These are phyloP conservation scores for Andrena bicolor DNA, from an alignment of 2,888 invertebrate genomes.

Conservation along the genomic window DNA sequence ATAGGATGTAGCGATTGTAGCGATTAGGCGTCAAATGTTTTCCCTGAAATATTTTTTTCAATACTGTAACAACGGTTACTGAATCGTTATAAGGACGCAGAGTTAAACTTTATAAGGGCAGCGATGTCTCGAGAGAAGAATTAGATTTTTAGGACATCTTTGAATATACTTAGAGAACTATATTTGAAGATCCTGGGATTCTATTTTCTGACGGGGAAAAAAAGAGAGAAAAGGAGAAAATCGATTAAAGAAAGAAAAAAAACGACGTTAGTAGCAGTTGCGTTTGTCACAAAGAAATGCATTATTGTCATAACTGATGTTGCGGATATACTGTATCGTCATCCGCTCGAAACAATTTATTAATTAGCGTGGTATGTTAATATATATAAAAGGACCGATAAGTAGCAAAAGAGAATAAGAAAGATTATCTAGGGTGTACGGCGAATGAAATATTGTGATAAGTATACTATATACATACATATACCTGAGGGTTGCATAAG, in stretches of 20 bases:
- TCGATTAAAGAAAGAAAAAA: constrained; percentile 15
- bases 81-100: constrained; percentile 26
- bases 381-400: constrained; percentile 49
- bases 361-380: constrained; percentile 60
- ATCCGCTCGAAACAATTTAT: constrained; percentile 50
- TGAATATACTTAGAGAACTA: constrained; percentile 27
- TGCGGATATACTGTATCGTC: constrained; percentile 14
- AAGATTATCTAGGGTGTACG: constrained; percentile 61
- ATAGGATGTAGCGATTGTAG: constrained; percentile 30
- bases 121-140: constrained; percentile 26
- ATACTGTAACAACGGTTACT: constrained; percentile 37
- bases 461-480: constrained; percentile 62
- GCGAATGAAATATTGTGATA: constrained; percentile 76
- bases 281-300: constrained; percentile 19
- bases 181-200: constrained; percentile 46
- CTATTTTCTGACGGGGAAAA: constrained; percentile 62
- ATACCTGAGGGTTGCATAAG: constrained; percentile 65
- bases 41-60: constrained; percentile 35
- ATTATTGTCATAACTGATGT: constrained; percentile 47
- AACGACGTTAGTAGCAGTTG: constrained; percentile 30
- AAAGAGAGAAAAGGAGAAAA: constrained; percentile 43
- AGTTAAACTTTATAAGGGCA: constrained; percentile 24
- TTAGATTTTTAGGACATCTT: constrained; percentile 31
- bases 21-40: constrained; percentile 42
- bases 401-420: constrained; percentile 29